These are phyloP conservation scores for Podarcis cretensis DNA, from an alignment of 2,113 vertebrate species.

Conservation along the genomic window DNA sequence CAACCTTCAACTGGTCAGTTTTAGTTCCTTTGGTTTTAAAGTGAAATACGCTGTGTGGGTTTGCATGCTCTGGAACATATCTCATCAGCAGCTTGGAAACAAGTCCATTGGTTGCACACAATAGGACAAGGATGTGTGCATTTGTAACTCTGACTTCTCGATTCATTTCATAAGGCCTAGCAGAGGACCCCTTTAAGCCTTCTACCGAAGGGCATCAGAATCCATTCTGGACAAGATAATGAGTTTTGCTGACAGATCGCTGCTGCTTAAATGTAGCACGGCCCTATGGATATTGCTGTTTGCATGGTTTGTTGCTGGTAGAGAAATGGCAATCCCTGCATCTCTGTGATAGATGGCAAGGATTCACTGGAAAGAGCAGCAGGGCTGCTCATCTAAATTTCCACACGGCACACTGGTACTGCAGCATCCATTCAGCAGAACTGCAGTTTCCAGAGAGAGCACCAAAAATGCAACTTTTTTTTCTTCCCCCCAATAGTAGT, in stretches of 20 bases:
- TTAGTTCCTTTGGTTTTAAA: constrained; percentile 2
- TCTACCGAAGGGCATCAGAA: neutral
- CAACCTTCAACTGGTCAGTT: neutral
- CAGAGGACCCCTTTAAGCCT: neutral
- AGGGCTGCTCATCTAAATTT: neutral
- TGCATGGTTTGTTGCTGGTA: neutral
- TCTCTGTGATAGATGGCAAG: neutral
- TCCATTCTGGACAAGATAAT: neutral
- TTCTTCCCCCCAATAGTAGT: neutral
- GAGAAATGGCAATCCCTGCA: neutral
- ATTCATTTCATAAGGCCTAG: neutral
- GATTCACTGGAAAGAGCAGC: neutral
- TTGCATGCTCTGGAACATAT: neutral
- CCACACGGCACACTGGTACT: neutral
- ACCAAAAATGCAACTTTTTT: neutral
- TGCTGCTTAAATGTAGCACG: neutral
- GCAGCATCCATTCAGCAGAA: neutral
- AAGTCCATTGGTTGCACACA: neutral
- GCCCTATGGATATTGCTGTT: neutral
- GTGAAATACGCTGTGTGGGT: neutral
- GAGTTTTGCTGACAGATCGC: neutral
- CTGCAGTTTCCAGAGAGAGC: neutral
- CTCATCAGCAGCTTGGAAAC: neutral
- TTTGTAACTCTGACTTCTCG: neutral
- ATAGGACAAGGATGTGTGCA: neutral